Percentiles rank a stretch among this genome's conserved stretches.
phyloP scores from a whole-genome alignment of 1,140 invertebrate genomes.

The Drosophila biarmipes region DNA sequence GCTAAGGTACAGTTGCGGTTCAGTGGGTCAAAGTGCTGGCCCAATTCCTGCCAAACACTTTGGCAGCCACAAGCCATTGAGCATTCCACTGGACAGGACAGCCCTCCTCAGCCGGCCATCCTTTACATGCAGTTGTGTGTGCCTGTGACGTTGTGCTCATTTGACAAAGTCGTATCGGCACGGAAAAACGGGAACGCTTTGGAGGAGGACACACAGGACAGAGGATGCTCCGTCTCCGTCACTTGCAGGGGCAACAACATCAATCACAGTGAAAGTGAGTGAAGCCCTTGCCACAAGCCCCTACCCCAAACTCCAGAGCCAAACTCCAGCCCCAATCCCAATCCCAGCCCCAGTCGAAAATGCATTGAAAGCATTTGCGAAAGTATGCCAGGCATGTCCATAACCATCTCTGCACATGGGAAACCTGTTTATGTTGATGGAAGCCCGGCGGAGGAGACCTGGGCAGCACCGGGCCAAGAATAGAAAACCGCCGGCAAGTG shows the following conservation, averaged over 20 bases:
- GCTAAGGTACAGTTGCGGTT: conserved; percentile 38
- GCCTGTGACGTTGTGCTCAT: conserved; percentile 21
- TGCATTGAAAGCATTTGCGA: conserved; percentile 64
- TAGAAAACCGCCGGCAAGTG: conserved; percentile 29
- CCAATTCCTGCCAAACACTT: conserved; percentile 32
- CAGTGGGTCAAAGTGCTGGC: conserved; percentile 54
- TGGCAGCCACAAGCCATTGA: conserved; percentile 42
- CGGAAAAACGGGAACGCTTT: neutral
- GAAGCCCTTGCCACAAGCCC: conserved; percentile 13
- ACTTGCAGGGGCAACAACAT: conserved; percentile 62
- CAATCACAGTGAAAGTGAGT: conserved; percentile 70
- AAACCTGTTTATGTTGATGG: conserved; percentile 51
- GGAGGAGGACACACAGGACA: conserved; percentile 7
- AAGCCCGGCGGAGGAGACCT: conserved; percentile 34
- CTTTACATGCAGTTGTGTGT: conserved; percentile 17
- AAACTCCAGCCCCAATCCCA: neutral
- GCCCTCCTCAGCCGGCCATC: conserved; percentile 8
- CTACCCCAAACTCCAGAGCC: neutral
- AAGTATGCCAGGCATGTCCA: conserved; percentile 62
- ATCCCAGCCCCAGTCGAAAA: conserved; percentile 25
- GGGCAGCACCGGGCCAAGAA: conserved; percentile 10
- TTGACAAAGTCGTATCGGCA: conserved; percentile 46
- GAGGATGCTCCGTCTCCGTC: conserved; percentile 22
- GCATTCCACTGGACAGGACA: conserved; percentile 27
- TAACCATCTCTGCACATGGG: conserved; percentile 5